A percentile compares a stretch with the other conserved stretches of the same genome.
These are phyloP conservation scores for Drosophila albomicans DNA, from an alignment of 1,140 invertebrate species.

Conservation along the genomic window DNA sequence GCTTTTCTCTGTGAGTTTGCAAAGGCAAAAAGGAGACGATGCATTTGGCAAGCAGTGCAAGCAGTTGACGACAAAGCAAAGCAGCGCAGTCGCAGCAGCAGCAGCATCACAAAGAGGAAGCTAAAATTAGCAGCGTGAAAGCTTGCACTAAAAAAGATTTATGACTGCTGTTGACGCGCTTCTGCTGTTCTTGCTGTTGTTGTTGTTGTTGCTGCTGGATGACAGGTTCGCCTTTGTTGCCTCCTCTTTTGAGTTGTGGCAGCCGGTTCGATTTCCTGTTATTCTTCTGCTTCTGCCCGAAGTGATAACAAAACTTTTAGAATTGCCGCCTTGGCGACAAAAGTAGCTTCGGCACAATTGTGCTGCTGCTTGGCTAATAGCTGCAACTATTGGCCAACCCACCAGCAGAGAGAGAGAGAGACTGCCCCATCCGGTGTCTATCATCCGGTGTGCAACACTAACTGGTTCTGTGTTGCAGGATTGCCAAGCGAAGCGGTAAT, in stretches of 20 bases:
- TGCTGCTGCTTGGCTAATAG: slow-evolving; percentile 18
- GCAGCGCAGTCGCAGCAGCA: neutral
- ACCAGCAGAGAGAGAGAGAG: slow-evolving; percentile 33
- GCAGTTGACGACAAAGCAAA: neutral
- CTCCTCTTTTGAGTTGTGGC: slow-evolving; percentile 44
- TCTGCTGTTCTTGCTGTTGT: slow-evolving; percentile 4
- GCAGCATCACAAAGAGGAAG: slow-evolving; percentile 5
- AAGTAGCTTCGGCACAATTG: slow-evolving; percentile 26
- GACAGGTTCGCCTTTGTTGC: slow-evolving; percentile 39
- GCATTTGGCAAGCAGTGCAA: neutral
- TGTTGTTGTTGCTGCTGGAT: slow-evolving; percentile 11
- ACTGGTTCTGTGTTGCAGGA: slow-evolving; percentile 69
- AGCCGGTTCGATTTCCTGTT: slow-evolving; percentile 82
- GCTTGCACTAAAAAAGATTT: slow-evolving; percentile 62
- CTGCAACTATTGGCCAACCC: slow-evolving; percentile 37
- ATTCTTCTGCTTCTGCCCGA: slow-evolving; percentile 38
- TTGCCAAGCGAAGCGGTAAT: slow-evolving; percentile 62
- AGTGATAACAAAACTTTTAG: slow-evolving; percentile 72
- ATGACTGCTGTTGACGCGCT: slow-evolving; percentile 7
- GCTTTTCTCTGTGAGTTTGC: slow-evolving; percentile 20
- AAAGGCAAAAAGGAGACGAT: slow-evolving; percentile 2
- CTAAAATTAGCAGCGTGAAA: slow-evolving; percentile 14
- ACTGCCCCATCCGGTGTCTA: slow-evolving; percentile 68
- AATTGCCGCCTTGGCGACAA: slow-evolving; percentile 59
- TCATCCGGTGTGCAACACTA: slow-evolving; percentile 64